phyloP scores from a whole-genome alignment of 2,797 vertebrate genomes.

The Amblyraja radiata region DNA sequence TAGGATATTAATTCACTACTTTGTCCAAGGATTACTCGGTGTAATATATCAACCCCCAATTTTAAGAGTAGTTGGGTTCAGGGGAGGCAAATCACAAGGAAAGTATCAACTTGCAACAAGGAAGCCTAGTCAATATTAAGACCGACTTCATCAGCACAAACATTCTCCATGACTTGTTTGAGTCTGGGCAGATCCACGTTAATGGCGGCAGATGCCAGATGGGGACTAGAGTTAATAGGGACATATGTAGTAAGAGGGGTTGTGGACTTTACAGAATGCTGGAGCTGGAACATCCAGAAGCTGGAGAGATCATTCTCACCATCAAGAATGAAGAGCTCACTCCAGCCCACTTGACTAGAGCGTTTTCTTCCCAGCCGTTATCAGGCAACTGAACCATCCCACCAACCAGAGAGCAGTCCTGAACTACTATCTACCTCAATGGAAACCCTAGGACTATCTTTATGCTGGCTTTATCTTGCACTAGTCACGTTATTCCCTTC shows the following conservation, averaged over 20 bases:
- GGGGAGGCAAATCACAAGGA: neutral
- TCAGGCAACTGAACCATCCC: too few species aligned
- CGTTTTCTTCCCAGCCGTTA: too few species aligned
- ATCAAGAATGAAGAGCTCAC: neutral
- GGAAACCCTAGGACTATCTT: too few species aligned
- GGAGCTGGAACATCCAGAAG: neutral
- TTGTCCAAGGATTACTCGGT: neutral
- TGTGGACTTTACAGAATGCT: neutral
- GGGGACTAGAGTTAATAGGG: neutral
- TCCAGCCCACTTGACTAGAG: neutral
- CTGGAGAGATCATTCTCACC: neutral
- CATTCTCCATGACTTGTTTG: neutral
- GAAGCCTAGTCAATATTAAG: neutral
- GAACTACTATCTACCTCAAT: too few species aligned
- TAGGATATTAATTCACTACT: neutral
- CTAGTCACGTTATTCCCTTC: too few species aligned
- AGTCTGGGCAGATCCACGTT: neutral
- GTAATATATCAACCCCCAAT: neutral
- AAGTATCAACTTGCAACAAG: neutral
- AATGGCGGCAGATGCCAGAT: neutral
- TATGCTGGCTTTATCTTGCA: too few species aligned
- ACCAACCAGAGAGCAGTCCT: too few species aligned
- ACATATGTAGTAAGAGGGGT: neutral
- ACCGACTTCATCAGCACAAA: neutral
- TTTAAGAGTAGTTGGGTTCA: neutral